Evolutionary conservation across 2,113 vertebrate genomes (phyloP).

Genomic region (Labeo rohita): DNA sequence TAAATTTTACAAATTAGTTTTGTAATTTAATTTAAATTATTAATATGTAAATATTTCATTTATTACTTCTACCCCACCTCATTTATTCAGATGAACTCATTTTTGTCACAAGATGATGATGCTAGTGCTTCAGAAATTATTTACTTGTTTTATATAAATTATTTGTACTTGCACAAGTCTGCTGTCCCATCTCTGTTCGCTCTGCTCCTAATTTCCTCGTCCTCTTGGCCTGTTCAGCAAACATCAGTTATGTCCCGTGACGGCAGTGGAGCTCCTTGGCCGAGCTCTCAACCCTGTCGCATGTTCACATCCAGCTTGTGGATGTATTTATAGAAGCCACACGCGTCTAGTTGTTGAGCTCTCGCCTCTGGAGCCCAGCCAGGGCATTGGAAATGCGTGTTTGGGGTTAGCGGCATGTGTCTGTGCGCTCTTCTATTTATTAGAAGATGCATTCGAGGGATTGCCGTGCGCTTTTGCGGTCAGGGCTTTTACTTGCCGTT

Average conservation of each 20-base stretch:
- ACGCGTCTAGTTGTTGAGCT: constrained; percentile 41
- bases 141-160: neutral
- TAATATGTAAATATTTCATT: too few relatives aligned
- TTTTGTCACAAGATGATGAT: neutral
- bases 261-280: neutral
- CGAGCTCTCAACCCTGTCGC: neutral
- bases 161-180: neutral
- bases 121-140: neutral
- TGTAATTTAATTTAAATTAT: too few relatives aligned
- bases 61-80: neutral
- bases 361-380: constrained; percentile 34
- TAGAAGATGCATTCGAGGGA: neutral
- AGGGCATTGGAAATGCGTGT: neutral
- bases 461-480: neutral
- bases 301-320: neutral
- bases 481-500: neutral
- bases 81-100: neutral
- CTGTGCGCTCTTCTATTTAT: neutral
- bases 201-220: neutral
- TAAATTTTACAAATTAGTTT: too few relatives aligned
- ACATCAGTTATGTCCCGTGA: neutral
- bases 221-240: constrained; percentile 8
- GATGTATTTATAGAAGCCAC: constrained; percentile 50
- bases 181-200: neutral
- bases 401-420: neutral